Evolutionary conservation across 2,113 vertebrate species (phyloP).

Genomic region (Prionailurus bengalensis): DNA sequence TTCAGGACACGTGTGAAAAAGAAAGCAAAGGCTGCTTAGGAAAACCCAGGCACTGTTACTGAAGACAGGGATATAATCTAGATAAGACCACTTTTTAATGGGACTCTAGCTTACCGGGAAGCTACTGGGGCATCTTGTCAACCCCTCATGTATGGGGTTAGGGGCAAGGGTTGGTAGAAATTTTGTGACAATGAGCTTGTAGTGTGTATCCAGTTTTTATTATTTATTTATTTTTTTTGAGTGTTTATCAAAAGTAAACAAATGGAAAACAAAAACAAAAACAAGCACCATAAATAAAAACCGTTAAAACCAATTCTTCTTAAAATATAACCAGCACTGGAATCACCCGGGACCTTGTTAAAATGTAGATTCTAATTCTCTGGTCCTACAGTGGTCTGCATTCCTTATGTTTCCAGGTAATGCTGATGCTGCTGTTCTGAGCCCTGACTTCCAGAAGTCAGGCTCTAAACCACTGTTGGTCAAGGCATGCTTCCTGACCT

Average conservation of each 20-base stretch:
- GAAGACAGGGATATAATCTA: neutral
- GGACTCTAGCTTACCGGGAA: neutral
- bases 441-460: accelerated
- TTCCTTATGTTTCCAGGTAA: neutral
- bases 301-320: neutral
- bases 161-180: neutral
- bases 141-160: neutral
- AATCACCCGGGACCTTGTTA: neutral
- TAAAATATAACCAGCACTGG: neutral
- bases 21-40: neutral
- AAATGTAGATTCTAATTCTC: neutral
- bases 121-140: neutral
- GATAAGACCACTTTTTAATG: neutral
- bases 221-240: neutral
- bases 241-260: neutral
- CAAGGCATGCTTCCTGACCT: neutral
- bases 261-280: neutral
- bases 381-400: neutral
- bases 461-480: neutral
- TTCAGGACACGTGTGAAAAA: neutral
- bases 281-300: neutral
- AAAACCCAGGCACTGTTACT: neutral
- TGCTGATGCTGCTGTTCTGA: accelerated
- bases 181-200: neutral
- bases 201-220: neutral